Evolutionary conservation across 2,888 invertebrate genomes (phyloP).

Genomic region (Cataglyphis cursor): DNA sequence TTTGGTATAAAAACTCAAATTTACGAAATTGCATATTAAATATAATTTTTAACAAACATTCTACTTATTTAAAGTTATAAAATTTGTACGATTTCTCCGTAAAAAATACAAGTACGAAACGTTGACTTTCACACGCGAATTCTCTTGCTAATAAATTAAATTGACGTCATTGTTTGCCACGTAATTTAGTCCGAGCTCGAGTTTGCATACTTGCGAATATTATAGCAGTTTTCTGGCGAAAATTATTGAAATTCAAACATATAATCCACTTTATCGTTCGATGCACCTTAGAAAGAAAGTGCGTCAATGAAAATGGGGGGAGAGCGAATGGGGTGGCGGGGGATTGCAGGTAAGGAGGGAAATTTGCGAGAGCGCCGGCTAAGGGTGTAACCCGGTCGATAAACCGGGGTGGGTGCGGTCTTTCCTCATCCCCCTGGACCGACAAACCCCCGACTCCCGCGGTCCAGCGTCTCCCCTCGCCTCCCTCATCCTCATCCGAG

Average conservation of each 20-base stretch:
- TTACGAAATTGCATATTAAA: background rate
- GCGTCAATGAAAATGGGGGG: conserved; percentile 6
- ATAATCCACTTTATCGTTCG: conserved; percentile 37
- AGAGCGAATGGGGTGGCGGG: conserved; percentile 5
- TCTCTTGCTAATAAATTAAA: conserved; percentile 5
- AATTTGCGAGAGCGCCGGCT: conserved; percentile 77
- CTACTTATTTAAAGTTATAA: background rate
- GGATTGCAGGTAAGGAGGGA: conserved; percentile 73
- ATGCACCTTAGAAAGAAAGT: conserved; percentile 24
- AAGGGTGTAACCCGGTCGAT: conserved; percentile 83
- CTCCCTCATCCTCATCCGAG: conserved; percentile 38
- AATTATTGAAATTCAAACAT: conserved; percentile 15
- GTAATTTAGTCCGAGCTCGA: background rate
- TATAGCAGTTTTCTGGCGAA: conserved; percentile 6
- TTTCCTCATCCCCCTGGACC: conserved; percentile 76
- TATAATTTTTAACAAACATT: background rate
- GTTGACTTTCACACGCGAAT: background rate
- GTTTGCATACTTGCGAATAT: background rate
- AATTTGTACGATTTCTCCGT: background rate
- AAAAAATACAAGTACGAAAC: background rate
- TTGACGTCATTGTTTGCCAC: background rate
- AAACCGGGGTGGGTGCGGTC: conserved; percentile 83
- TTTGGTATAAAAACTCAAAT: background rate
- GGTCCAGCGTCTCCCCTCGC: conserved; percentile 62
- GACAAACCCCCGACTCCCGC: conserved; percentile 73